phyloP scores from a whole-genome alignment of 2,797 vertebrate genomes.

The Pelochelys cantorii region DNA sequence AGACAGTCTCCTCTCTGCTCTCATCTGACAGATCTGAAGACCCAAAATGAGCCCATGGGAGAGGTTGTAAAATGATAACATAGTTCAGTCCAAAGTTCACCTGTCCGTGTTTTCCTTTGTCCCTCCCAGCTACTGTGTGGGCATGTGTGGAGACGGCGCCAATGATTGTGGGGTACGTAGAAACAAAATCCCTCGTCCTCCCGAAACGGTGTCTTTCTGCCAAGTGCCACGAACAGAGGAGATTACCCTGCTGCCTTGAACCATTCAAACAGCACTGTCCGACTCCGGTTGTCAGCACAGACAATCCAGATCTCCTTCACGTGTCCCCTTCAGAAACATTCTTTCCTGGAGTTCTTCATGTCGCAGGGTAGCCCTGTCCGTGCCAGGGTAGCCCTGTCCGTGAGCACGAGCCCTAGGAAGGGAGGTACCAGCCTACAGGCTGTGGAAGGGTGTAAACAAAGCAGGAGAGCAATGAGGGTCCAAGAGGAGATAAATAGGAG shows the following conservation, averaged over 20 bases:
- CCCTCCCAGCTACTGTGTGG: conserved; percentile 76
- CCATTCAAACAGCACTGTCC: not conserved
- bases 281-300: fast-evolving
- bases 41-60: not conserved
- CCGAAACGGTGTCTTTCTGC: not conserved
- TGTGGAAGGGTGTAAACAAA: not conserved
- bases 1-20: fast-evolving
- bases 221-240: not conserved
- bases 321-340: fast-evolving
- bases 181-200: not conserved
- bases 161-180: conserved; percentile 81
- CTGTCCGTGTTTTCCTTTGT: not conserved
- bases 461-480: not conserved
- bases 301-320: fast-evolving
- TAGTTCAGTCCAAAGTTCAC: not conserved
- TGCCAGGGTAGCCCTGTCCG: not conserved
- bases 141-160: conserved; percentile 82
- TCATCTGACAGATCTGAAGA: fast-evolving
- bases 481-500: not conserved
- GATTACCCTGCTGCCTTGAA: not conserved
- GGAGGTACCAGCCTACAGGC: not conserved
- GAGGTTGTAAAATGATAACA: not conserved
- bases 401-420: not conserved
- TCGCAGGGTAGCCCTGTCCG: not conserved
- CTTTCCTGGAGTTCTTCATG: not conserved